Conservation (phyloP, 2,888 invertebrate species). For the Habrosyne pyritoides region DNA sequence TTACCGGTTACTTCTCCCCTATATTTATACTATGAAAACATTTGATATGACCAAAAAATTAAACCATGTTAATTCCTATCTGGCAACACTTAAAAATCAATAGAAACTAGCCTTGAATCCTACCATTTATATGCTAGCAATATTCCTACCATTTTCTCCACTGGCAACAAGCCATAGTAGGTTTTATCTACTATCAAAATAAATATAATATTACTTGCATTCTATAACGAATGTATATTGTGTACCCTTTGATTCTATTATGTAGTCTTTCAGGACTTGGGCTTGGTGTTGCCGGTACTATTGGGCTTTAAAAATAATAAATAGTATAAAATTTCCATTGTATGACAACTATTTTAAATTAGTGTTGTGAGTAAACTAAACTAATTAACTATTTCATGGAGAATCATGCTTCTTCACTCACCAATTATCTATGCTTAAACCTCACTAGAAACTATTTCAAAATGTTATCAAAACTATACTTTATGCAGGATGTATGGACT, state of each 20-base stretch:
- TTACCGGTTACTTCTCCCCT: background rate
- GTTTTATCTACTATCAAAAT: slow-evolving; percentile 14
- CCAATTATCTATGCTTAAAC: slow-evolving; percentile 10
- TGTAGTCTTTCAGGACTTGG: slow-evolving; percentile 33
- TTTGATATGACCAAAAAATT: background rate
- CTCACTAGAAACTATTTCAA: background rate
- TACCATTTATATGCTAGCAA: background rate
- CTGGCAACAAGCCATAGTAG: slow-evolving; percentile 5
- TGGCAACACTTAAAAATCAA: slow-evolving; percentile 20
- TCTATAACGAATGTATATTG: slow-evolving; percentile 51
- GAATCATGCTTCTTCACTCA: slow-evolving; percentile 15
- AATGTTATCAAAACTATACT: background rate
- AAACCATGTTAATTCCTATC: background rate
- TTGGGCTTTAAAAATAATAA: background rate
- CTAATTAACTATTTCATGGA: background rate
- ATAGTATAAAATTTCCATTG: background rate
- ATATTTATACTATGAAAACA: background rate
- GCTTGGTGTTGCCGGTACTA: slow-evolving; percentile 26
- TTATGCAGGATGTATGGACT: background rate
- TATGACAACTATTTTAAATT: background rate
- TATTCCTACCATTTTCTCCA: background rate
- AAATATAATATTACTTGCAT: slow-evolving; percentile 48
- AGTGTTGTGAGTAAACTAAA: background rate
- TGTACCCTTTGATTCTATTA: slow-evolving; percentile 51
- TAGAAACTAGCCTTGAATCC: background rate